Conservation (phyloP, 2,797 vertebrate species). For the Melopsittacus undulatus region DNA sequence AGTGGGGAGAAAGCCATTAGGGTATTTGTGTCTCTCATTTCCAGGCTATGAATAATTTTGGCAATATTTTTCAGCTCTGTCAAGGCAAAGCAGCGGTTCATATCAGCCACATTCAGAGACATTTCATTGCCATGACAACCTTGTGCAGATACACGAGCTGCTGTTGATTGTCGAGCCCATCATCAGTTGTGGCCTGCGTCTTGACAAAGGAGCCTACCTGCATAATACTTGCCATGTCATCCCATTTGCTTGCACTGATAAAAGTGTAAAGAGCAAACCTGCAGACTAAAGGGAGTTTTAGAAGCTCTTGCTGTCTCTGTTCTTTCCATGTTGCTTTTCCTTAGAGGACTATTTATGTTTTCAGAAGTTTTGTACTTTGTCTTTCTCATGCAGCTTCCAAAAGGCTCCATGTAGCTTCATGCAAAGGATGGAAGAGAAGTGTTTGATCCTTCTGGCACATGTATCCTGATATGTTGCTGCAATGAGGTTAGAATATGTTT, state of each 20-base stretch:
- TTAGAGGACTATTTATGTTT: neutral
- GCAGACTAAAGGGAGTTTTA: neutral
- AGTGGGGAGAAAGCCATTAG: neutral
- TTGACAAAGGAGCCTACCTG: neutral
- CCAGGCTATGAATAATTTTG: neutral
- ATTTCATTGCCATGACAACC: constrained; percentile 24
- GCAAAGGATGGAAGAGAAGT: neutral
- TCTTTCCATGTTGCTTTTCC: neutral
- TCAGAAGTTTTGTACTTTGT: neutral
- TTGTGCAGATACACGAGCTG: neutral
- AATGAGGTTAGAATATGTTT: fast-evolving
- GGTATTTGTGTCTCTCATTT: neutral
- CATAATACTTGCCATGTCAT: neutral
- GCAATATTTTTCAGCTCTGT: neutral
- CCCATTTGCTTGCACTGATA: neutral
- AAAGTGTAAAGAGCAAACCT: neutral
- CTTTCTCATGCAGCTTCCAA: neutral
- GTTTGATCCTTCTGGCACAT: neutral
- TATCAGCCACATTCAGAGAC: neutral
- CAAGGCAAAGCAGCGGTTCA: neutral
- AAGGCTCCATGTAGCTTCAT: neutral
- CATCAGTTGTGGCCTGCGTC: neutral
- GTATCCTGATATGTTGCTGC: fast-evolving
- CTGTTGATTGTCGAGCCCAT: neutral
- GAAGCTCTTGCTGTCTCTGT: neutral